Evolutionary conservation across 2,888 invertebrate genomes (phyloP).

Genomic region (Dynastes grantii): DNA sequence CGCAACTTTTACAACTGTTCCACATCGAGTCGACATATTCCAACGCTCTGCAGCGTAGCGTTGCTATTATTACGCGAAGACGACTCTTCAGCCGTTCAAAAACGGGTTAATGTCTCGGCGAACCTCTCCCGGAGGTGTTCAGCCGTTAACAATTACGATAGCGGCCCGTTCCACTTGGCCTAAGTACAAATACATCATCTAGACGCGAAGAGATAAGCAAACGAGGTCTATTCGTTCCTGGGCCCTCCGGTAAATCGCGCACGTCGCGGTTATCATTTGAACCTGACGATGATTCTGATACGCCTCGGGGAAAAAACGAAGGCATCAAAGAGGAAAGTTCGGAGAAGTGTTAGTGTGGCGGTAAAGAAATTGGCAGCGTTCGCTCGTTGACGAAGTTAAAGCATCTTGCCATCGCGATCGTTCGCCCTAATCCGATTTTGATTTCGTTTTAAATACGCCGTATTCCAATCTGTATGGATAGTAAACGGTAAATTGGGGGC

Average conservation of each 20-base stretch:
- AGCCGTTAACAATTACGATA: constrained; percentile 50
- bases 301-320: not conserved
- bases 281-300: not conserved
- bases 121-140: constrained; percentile 34
- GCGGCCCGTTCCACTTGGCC: constrained; percentile 37
- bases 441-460: constrained; percentile 33
- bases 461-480: not conserved
- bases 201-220: constrained; percentile 32
- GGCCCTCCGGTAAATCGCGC: constrained; percentile 23
- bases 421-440: constrained; percentile 32
- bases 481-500: constrained; percentile 3
- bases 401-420: not conserved
- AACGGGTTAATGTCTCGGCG: constrained; percentile 32
- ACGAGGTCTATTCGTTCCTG: constrained; percentile 35
- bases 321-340: not conserved
- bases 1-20: constrained; percentile 39
- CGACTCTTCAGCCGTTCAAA: not conserved
- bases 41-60: constrained; percentile 3
- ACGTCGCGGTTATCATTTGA: not conserved
- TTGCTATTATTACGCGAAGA: constrained; percentile 7
- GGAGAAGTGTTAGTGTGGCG: not conserved
- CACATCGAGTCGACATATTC: constrained; percentile 9
- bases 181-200: constrained; percentile 48
- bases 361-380: constrained; percentile 5
- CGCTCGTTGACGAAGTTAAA: constrained; percentile 9